Evolutionary conservation across 2,888 invertebrate species (phyloP).

Genomic region (Stenurella melanura): DNA sequence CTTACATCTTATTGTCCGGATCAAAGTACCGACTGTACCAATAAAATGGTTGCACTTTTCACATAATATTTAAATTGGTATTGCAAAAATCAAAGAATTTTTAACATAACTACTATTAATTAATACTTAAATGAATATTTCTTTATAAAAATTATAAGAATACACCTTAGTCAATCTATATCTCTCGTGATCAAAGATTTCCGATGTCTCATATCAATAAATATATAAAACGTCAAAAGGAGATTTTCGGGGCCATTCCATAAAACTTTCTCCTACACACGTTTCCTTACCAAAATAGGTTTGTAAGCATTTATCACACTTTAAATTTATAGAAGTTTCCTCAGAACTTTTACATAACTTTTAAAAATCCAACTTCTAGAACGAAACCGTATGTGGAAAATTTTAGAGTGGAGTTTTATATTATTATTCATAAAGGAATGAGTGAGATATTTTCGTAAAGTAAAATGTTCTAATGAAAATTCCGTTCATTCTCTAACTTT

Average conservation of each 20-base stretch:
- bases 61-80: no score
- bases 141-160: background rate
- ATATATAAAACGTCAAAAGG: slow-evolving; percentile 13
- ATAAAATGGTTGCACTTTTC: no score
- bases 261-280: slow-evolving; percentile 24
- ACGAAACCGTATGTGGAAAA: slow-evolving; percentile 1
- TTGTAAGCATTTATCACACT: slow-evolving; percentile 32
- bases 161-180: background rate
- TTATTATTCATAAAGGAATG: no score
- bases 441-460: no score
- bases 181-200: no score
- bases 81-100: no score
- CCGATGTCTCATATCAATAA: slow-evolving; percentile 23
- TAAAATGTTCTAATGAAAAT: no score
- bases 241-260: slow-evolving; percentile 19
- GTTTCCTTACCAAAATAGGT: slow-evolving; percentile 26
- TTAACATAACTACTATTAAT: background rate
- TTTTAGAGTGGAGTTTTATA: background rate
- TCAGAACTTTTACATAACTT: slow-evolving; percentile 19
- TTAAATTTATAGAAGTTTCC: slow-evolving; percentile 32
- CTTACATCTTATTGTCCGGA: no score
- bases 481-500: no score
- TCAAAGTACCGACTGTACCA: no score
- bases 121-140: background rate
- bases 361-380: slow-evolving; percentile 9